Evolutionary conservation across 2,888 invertebrate species (phyloP).

Genomic region (Eristalis tenax): DNA sequence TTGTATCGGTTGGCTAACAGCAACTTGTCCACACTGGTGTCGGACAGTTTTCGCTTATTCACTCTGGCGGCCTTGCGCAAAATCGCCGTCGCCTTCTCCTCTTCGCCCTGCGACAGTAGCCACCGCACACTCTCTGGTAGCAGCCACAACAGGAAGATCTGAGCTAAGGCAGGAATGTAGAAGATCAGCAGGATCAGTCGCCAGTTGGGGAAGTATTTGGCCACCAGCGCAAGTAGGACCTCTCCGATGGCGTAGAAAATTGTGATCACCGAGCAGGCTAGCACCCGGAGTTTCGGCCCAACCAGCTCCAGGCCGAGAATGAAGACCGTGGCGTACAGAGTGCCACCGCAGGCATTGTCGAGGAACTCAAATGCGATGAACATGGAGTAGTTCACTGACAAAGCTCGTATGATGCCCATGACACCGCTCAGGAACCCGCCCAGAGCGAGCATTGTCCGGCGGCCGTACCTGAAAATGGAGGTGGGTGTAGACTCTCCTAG

Average conservation of each 20-base stretch:
- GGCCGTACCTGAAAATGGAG: constrained; percentile 81
- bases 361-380: constrained; percentile 87
- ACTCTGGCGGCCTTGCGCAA: constrained; percentile 85
- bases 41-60: constrained; percentile 84
- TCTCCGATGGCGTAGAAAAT: constrained; percentile 88
- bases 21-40: constrained; percentile 81
- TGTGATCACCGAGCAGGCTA: constrained; percentile 87
- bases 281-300: constrained; percentile 87
- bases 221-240: constrained; percentile 85
- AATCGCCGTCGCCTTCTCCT: constrained; percentile 83
- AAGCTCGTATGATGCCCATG: constrained; percentile 86
- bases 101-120: constrained; percentile 85
- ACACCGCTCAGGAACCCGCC: constrained; percentile 84
- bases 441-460: constrained; percentile 84
- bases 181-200: constrained; percentile 84
- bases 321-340: constrained; percentile 88
- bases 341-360: constrained; percentile 87
- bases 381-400: constrained; percentile 86
- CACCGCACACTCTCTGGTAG: constrained; percentile 89
- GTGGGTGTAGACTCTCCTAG: too few relatives aligned
- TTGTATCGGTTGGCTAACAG: constrained; percentile 76
- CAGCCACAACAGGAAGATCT: constrained; percentile 86
- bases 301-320: constrained; percentile 90
- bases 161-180: constrained; percentile 86
- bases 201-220: constrained; percentile 87